These are phyloP conservation scores for Oophaga sylvatica DNA, from an alignment of 2,797 vertebrate species.

Conservation along the genomic window DNA sequence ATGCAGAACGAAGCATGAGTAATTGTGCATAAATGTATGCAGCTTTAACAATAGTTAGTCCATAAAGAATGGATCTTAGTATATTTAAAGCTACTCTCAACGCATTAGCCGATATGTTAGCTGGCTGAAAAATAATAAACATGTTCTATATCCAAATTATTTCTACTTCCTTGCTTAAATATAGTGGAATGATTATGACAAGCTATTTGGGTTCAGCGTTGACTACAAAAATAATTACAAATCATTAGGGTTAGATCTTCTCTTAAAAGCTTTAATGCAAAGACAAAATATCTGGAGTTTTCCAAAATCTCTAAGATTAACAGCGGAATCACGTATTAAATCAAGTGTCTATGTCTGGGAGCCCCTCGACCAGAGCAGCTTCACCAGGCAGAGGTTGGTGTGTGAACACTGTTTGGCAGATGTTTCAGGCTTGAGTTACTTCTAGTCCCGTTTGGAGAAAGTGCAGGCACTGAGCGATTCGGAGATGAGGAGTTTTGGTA, in stretches of 20 bases:
- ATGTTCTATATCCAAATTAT: conserved; percentile 6
- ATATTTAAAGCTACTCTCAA: not conserved
- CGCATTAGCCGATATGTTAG: not conserved
- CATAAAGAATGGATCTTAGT: not conserved
- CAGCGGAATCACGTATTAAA: conserved; percentile 75
- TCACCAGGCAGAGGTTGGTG: conserved; percentile 68
- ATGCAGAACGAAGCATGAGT: not conserved
- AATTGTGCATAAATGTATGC: not conserved
- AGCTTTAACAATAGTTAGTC: not conserved
- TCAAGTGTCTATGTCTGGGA: conserved; percentile 68
- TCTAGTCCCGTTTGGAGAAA: conserved; percentile 75
- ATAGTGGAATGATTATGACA: conserved; percentile 82
- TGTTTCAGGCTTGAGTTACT: conserved; percentile 70
- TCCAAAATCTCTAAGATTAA: conserved; percentile 72
- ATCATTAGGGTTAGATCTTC: conserved; percentile 85
- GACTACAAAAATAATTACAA: conserved; percentile 98
- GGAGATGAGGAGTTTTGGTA: conserved; percentile 64
- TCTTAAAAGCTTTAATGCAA: conserved; percentile 82
- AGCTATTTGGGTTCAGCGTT: conserved; percentile 84
- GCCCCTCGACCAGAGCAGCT: conserved; percentile 66
- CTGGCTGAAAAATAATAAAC: not conserved
- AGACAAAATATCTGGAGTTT: conserved; percentile 69
- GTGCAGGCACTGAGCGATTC: conserved; percentile 64
- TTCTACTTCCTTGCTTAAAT: conserved; percentile 67
- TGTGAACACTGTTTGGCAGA: conserved; percentile 72